phyloP scores from a whole-genome alignment of 1,140 invertebrate species.

The Andrena cerasifolii region DNA sequence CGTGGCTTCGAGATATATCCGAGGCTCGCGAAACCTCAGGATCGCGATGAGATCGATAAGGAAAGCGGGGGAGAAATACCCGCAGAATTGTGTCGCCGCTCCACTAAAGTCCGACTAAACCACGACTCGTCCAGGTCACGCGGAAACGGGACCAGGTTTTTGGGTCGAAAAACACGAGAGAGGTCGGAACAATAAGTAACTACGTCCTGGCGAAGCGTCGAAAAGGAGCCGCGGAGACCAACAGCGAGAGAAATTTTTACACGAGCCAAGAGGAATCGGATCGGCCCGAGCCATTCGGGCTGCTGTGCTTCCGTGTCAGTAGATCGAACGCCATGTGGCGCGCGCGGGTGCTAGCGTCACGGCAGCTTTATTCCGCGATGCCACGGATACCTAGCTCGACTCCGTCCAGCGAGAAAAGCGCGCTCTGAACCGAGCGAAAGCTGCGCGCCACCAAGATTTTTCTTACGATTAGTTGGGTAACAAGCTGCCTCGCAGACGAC shows the following conservation, averaged over 20 bases:
- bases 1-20: not conserved
- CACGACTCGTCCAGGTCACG: not conserved
- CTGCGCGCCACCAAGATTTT: no score
- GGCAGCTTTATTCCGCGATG: no score
- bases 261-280: not conserved
- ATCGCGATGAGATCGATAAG: not conserved
- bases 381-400: no score
- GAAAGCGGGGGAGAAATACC: not conserved
- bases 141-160: constrained; percentile 8
- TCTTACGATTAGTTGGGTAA: no score
- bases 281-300: no score
- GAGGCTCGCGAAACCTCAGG: not conserved
- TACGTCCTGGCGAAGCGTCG: not conserved
- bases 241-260: not conserved
- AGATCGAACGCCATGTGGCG: not conserved
- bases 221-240: not conserved
- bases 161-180: constrained; percentile 19
- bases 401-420: not conserved
- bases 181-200: not conserved
- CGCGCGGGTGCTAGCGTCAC: no score
- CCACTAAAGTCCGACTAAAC: not conserved
- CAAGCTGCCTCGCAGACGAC: no score
- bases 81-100: not conserved
- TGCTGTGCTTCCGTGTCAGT: not conserved
- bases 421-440: not conserved